Conservation (phyloP, 1,140 invertebrate species). For the Gonatopus flavifemur region DNA sequence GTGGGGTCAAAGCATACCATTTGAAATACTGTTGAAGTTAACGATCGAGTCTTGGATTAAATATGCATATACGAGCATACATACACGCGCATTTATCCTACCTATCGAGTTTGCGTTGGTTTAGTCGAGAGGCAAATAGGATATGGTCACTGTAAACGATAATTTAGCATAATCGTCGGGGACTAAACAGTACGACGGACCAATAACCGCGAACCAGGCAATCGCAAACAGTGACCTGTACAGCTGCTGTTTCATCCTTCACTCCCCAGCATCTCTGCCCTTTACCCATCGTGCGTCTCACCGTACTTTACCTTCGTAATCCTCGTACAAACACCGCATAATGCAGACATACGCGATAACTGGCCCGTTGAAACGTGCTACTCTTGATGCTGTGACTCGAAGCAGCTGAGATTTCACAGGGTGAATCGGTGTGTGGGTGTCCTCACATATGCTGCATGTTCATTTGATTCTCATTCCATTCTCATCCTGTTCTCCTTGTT, state of each 20-base stretch:
- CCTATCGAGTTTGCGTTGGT: too few species aligned
- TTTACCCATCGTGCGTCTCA: conserved; percentile 2
- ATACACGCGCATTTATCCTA: too few species aligned
- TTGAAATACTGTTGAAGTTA: too few species aligned
- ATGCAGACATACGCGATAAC: conserved; percentile 43
- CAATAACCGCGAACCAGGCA: conserved; percentile 36
- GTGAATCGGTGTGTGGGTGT: too few species aligned
- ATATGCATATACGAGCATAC: too few species aligned
- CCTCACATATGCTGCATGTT: too few species aligned
- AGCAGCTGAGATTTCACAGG: too few species aligned
- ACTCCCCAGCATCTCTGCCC: background rate
- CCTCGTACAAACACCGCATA: conserved; percentile 42
- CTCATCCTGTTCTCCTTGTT: too few species aligned
- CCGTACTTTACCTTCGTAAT: conserved; percentile 47
- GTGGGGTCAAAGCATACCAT: too few species aligned
- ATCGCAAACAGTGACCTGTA: conserved; percentile 30
- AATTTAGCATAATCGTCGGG: conserved; percentile 39
- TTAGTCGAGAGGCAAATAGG: conserved; percentile 28
- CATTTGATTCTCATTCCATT: too few species aligned
- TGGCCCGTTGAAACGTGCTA: conserved; percentile 25
- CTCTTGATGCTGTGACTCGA: conserved; percentile 28
- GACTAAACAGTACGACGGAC: conserved; percentile 29
- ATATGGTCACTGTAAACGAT: conserved; percentile 28
- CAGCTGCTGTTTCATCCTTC: too few species aligned
- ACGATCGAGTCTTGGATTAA: too few species aligned